A percentile compares a stretch with the other conserved stretches of the same genome.
Conservation (phyloP, 1,140 invertebrate genomes). For the Dinothrombium tinctorium region DNA sequence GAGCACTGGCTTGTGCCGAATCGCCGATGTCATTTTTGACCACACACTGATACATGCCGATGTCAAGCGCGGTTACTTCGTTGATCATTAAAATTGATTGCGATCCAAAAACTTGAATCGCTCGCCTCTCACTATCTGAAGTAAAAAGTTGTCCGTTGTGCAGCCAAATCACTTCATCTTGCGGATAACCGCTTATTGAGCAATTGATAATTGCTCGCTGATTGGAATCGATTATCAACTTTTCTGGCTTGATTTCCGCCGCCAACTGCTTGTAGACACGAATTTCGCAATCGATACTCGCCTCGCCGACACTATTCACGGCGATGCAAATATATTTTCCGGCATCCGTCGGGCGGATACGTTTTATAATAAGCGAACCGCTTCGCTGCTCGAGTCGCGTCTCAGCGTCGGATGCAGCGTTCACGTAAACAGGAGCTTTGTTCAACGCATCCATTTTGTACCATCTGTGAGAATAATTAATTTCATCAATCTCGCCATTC, state of each 20-base stretch:
- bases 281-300: slow-evolving; percentile 15
- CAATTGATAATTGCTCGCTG: slow-evolving; percentile 58
- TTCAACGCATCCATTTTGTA: too few species aligned
- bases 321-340: slow-evolving; percentile 16
- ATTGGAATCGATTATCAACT: slow-evolving; percentile 44
- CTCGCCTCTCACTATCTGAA: not conserved
- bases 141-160: slow-evolving; percentile 53
- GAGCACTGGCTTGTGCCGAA: slow-evolving; percentile 44
- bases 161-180: slow-evolving; percentile 65
- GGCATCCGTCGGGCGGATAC: slow-evolving; percentile 9
- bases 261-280: slow-evolving; percentile 27
- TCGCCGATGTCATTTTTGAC: slow-evolving; percentile 37
- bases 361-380: slow-evolving; percentile 11
- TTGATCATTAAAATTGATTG: slow-evolving; percentile 17
- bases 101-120: not conserved
- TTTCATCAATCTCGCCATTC: not conserved
- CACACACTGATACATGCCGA: slow-evolving; percentile 52
- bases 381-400: too few species aligned
- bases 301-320: slow-evolving; percentile 16
- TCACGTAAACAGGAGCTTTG: too few species aligned
- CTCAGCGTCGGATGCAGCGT: too few species aligned
- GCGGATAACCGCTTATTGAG: slow-evolving; percentile 54
- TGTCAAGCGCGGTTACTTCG: slow-evolving; percentile 19
- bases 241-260: slow-evolving; percentile 34
- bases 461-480: too few species aligned